Conservation (phyloP, 2,113 vertebrate genomes). For the Apteryx owenii region DNA sequence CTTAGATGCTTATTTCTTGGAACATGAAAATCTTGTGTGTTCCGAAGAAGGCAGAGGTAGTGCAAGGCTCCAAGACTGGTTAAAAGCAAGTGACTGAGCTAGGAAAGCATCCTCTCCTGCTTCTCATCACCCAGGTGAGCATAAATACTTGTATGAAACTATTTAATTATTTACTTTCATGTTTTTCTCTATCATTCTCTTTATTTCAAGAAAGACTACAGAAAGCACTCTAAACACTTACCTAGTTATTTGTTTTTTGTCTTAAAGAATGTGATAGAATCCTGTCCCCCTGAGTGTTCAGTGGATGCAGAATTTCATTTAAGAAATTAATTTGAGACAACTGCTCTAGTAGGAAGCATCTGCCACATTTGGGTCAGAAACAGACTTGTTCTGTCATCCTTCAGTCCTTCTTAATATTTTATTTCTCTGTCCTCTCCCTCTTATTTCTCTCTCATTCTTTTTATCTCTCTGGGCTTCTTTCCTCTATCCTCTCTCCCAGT, state of each 20-base stretch:
- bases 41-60: slow-evolving; percentile 71
- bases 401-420: not conserved
- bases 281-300: not conserved
- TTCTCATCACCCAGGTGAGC: slow-evolving; percentile 80
- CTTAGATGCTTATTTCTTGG: slow-evolving; percentile 71
- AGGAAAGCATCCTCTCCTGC: slow-evolving; percentile 71
- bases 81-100: slow-evolving; percentile 69
- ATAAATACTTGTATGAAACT: not conserved
- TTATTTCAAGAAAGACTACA: not conserved
- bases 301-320: not conserved
- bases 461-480: not conserved
- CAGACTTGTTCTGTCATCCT: not conserved
- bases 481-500: not conserved
- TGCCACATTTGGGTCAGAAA: not conserved
- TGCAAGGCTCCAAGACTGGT: slow-evolving; percentile 37
- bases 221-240: not conserved
- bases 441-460: not conserved
- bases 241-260: not conserved
- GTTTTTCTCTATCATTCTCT: not conserved
- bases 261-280: not conserved
- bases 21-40: slow-evolving; percentile 78
- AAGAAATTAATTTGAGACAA: not conserved
- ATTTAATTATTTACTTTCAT: not conserved
- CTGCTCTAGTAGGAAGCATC: not conserved
- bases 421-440: not conserved